These are phyloP conservation scores for Proctacanthus coquilletti DNA, from an alignment of 1,140 invertebrate species.

Conservation along the genomic window DNA sequence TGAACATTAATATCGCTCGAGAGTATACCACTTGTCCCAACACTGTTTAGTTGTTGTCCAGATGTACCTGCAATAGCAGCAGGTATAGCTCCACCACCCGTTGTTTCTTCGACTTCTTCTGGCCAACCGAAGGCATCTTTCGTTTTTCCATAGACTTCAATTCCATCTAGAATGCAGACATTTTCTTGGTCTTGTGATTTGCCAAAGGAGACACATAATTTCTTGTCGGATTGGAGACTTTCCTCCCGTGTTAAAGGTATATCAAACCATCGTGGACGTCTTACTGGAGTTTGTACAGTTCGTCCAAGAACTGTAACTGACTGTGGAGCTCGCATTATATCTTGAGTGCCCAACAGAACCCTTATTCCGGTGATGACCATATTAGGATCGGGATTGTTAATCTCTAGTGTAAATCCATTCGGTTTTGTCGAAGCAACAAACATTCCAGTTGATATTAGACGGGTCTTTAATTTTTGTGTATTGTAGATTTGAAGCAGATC, in stretches of 20 bases:
- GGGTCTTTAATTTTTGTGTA: constrained; percentile 80
- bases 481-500: constrained; percentile 93
- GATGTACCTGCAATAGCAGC: neutral
- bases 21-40: neutral
- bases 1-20: constrained; percentile 1
- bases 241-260: constrained; percentile 89
- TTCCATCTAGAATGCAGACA: constrained; percentile 83
- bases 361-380: constrained; percentile 79
- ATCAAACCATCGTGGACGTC: constrained; percentile 83
- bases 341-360: constrained; percentile 75
- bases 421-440: constrained; percentile 81
- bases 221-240: constrained; percentile 84
- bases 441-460: constrained; percentile 78
- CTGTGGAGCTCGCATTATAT: constrained; percentile 64
- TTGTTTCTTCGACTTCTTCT: constrained; percentile 77
- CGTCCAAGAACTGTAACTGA: constrained; percentile 59
- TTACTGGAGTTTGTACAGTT: constrained; percentile 55
- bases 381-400: constrained; percentile 73
- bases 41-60: neutral
- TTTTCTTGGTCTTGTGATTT: constrained; percentile 77
- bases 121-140: constrained; percentile 96
- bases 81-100: neutral
- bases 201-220: constrained; percentile 77
- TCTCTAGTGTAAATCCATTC: constrained; percentile 76
- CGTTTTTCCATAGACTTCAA: constrained; percentile 85